Evolutionary conservation across 2,888 invertebrate species (phyloP), one percentile per base, ranked within the genome.

Genomic region (Diachrysia chrysitis): DNA sequence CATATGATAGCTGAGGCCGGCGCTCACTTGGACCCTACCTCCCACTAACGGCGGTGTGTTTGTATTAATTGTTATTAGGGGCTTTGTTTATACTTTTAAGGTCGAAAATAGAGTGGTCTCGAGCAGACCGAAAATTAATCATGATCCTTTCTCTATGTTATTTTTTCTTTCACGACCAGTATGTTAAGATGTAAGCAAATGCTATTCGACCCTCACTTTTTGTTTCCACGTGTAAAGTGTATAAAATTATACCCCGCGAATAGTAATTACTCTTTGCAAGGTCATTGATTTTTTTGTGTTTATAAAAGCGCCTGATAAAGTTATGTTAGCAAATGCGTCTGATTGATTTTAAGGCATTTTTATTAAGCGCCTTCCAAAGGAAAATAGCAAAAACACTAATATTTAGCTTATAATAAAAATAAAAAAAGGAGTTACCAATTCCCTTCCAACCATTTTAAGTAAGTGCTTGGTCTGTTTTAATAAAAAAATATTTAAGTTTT

Each of bases 1-100:
- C 87, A 89, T 89, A 92, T 91, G 90, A 92, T 92, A 91, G 87
- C 88, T 85, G 35, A 42, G 16, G 42, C 42, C 48, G 29, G 58
- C 55, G 61, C 63, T 56, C 60, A 57, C 76, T 80, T 73, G 83
- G 12, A 72, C 70, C 82, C 83, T 82, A 79, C 73, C 83, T 73
- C 71, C 46, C 58, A 68, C 23, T 69, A 61, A 60, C 57, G 81
- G 83, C 79, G 75, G 51, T 48, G 25, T 62, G 72, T 53, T 62
- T 74, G 70, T 81, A 82, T 79, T 86, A 81, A 78, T 79, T 72
- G 72, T 67, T 78, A 76, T 76, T 76, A 58, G 66, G 63, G 56
- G 67, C 69, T 64, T 61, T 78, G 73, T 58, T 67, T 68, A 66
- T 70, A 71, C 69, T 74, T 77, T 71, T 77, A 54, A 61, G 65